Evolutionary conservation across 2,888 invertebrate species (phyloP).

Genomic region (Tetragonisca angustula): DNA sequence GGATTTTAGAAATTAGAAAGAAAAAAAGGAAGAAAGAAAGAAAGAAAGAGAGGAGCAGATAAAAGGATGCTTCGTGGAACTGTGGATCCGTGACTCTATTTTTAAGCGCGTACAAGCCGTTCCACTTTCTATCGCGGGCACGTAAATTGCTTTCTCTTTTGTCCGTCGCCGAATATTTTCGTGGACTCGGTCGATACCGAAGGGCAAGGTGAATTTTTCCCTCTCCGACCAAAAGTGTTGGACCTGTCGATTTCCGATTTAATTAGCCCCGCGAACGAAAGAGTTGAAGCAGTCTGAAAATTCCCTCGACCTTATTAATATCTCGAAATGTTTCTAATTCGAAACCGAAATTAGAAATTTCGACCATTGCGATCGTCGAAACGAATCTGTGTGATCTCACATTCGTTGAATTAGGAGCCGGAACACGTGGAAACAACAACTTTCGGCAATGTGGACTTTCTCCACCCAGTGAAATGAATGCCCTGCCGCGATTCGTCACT

Average conservation of each 20-base stretch:
- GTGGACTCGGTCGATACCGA: not conserved
- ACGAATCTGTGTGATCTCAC: not conserved
- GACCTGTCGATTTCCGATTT: too few relatives aligned
- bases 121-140: conserved; percentile 16
- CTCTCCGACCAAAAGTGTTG: too few relatives aligned
- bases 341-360: too few relatives aligned
- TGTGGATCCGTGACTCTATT: conserved; percentile 14
- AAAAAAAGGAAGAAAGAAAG: not conserved
- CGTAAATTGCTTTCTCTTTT: conserved; percentile 41
- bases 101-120: conserved; percentile 16
- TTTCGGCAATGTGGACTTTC: conserved; percentile 75
- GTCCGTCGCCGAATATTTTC: conserved; percentile 17
- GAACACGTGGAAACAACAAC: conserved; percentile 75
- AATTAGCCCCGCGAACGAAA: too few relatives aligned
- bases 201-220: not conserved
- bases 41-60: not conserved
- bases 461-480: conserved; percentile 59
- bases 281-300: too few relatives aligned
- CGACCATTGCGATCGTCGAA: too few relatives aligned
- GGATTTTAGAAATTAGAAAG: too few relatives aligned
- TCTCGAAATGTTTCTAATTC: too few relatives aligned
- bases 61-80: too few relatives aligned
- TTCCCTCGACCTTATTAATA: too few relatives aligned
- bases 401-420: conserved; percentile 14
- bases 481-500: conserved; percentile 11